Base-by-base conservation (phyloP, 1,140 invertebrate genomes). In the Macrobrachium rosenbergii region DNA sequence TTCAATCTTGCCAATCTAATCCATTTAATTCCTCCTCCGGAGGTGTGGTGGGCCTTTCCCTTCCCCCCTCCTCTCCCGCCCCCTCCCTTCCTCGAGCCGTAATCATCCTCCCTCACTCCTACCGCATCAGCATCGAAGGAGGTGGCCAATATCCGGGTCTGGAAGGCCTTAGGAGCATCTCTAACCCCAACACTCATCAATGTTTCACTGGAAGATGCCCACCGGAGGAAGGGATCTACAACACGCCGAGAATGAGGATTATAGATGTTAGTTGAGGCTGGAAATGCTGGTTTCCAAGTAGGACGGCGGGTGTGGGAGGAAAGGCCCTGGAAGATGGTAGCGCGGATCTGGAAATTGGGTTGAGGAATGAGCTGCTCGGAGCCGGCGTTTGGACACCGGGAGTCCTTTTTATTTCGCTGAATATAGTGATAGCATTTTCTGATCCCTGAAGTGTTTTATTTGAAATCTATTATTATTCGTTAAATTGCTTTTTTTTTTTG, bases 1-100 rank as follows among this genome's bases (percentile, higher is more conserved):
- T 80, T 78, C 84, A 87, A 87, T 87, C 84, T 80, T 80, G 73
- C 77, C 77, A 73, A 69, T 62, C 77, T 87, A 87, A 87, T 87
- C 84, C 84, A 80, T 80, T 87, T 87, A 87, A 87, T 87, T 87
- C 84, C 64, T 59, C 63, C 23, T 45, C 45, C 28, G 59, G 59
- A 82, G 60, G 21, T 69, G 28, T 67, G 72, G 80, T 45, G 82
- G 52, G 75, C 28, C 28, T 37, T 37, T 37, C 28, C 28, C 3
- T 3, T 37, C 28, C 28, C 28, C n/a, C n/a, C n/a, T n/a, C n/a
- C n/a, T n/a, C n/a, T n/a, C n/a, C n/a, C n/a, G n/a, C n/a, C n/a
- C n/a, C 28, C 1, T 37, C 28, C 28, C 28, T 3, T 37, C 28
- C 28, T 3, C 28, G 28, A 37, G 28, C 28, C 28, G 28, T 37